These are phyloP conservation scores for Crioceris asparagi DNA, from an alignment of 2,888 invertebrate species.

Conservation along the genomic window DNA sequence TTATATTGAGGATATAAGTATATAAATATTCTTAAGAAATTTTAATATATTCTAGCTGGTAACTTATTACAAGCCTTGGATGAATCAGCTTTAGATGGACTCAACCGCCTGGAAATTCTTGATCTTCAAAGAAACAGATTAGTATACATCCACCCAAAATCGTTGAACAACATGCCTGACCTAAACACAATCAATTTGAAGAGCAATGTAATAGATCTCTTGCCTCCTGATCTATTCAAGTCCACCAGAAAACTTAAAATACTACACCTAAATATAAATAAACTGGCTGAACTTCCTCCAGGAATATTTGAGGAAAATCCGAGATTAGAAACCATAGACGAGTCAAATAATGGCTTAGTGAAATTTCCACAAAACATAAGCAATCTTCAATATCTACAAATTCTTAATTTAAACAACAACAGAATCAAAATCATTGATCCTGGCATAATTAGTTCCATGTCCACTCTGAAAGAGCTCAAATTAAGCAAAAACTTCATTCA, in stretches of 20 bases:
- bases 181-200: conserved; percentile 63
- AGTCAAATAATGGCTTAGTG: conserved; percentile 66
- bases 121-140: conserved; percentile 68
- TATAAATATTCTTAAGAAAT: neutral
- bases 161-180: conserved; percentile 51
- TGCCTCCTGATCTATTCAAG: conserved; percentile 58
- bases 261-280: conserved; percentile 67
- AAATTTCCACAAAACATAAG: conserved; percentile 62
- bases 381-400: conserved; percentile 54
- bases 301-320: conserved; percentile 51
- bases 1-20: no score
- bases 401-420: conserved; percentile 70
- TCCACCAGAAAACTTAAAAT: conserved; percentile 53
- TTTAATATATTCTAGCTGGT: conserved; percentile 43
- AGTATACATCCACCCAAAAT: conserved; percentile 51
- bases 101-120: conserved; percentile 57
- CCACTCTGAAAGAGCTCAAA: conserved; percentile 58
- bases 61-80: conserved; percentile 64
- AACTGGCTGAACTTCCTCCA: conserved; percentile 55
- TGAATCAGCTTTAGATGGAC: conserved; percentile 56
- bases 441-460: conserved; percentile 57
- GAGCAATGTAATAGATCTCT: conserved; percentile 62
- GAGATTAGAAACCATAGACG: conserved; percentile 61
- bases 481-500: conserved; percentile 65
- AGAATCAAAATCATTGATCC: conserved; percentile 58